Evolutionary conservation across 2,888 invertebrate genomes (phyloP), one percentile per base, ranked within the genome.

Genomic region (Drosophila falleni): DNA sequence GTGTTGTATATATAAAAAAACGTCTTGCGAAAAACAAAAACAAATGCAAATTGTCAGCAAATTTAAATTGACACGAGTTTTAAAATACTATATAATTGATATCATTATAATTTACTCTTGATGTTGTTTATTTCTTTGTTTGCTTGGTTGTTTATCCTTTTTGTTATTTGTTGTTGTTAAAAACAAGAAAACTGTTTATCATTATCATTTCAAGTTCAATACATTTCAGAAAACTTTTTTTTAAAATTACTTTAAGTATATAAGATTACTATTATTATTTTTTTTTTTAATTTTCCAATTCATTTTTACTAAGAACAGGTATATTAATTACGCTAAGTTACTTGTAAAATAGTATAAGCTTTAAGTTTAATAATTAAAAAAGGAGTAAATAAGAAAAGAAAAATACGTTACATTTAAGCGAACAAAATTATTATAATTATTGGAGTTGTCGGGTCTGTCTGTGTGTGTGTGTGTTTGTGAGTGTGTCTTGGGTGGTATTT

Each of bases 1-100:
- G 76, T 79, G 71, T 84, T 68, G 49, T 67, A 56, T 35, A 29
- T 23, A 29, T 23, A 68, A 71, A 68, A 71, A 84, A 84, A 89
- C 89, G 81, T 78, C 76, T 87, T 85, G 87, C 84, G 87, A 90
- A 90, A 85, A 89, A 90, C 90, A 91, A 90, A 91, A 90, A 90
- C 91, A 91, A 91, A 85, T 89, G 89, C 88, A 88, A 89, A 81
- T 83, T 74, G 74, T 83, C 89, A 85, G 80, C 85, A 89, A 89
- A 73, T 71, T 80, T 74, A 37, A 80, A 80, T 72, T 87, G 64
- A 74, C 80, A 80, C 80, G 88, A 88, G 78, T 88, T 78, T 29
- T 23, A 82, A 79, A 85, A 68, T 78, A n/a, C n/a, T n/a, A 50
- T 29, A 3, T 46, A 41, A 44, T 55, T 69, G 70, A 63, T 74